A percentile compares a stretch with the other conserved stretches of the same genome.
Conservation (phyloP, 2,113 vertebrate species). For the Eonycteris spelaea region DNA sequence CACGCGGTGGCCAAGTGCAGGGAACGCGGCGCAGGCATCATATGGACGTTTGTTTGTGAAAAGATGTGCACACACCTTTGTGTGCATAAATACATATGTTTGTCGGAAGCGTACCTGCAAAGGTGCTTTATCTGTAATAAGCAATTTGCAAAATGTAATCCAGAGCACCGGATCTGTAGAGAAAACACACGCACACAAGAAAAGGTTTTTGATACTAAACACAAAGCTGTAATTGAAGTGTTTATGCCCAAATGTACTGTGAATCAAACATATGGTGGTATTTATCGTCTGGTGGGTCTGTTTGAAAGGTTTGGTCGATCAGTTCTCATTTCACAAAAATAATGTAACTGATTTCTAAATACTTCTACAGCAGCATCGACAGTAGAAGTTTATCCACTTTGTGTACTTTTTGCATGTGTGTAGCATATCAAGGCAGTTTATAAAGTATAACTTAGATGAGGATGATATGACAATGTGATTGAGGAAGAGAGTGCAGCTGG, state of each 20-base stretch:
- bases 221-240: slow-evolving; percentile 46
- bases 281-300: slow-evolving; percentile 51
- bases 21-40: neutral
- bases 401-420: slow-evolving; percentile 33
- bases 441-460: neutral
- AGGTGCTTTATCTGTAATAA: neutral
- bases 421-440: neutral
- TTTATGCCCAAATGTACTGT: slow-evolving; percentile 35
- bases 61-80: neutral
- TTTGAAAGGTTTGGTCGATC: slow-evolving; percentile 31
- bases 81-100: neutral
- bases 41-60: neutral
- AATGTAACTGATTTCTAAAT: slow-evolving; percentile 31
- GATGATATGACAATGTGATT: neutral
- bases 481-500: neutral
- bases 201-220: neutral
- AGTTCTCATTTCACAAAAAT: slow-evolving; percentile 39
- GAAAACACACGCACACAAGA: neutral
- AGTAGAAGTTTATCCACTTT: neutral
- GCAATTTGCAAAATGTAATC: neutral
- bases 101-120: slow-evolving; percentile 40
- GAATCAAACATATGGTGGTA: slow-evolving; percentile 41
- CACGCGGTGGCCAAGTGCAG: neutral
- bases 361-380: neutral
- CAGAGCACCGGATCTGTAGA: neutral